phyloP scores from a whole-genome alignment of 2,888 invertebrate species.

The Crocallis elinguaria region DNA sequence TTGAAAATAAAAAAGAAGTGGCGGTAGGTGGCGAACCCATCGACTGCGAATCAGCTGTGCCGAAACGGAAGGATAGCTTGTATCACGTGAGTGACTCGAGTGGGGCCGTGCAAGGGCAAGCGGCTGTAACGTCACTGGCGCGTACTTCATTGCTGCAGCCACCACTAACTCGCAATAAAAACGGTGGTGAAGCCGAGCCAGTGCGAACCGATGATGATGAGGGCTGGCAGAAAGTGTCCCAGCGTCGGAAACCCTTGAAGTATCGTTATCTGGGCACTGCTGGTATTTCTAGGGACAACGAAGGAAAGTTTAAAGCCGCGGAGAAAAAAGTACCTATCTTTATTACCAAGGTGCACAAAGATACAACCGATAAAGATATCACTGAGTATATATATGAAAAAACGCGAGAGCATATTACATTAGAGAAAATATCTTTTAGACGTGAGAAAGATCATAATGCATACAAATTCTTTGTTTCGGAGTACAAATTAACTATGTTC shows the following conservation, averaged over 20 bases:
- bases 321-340: conserved; percentile 2
- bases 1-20: no score
- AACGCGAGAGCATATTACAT: not conserved
- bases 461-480: not conserved
- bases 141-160: no score
- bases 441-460: no score
- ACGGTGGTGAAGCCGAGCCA: not conserved
- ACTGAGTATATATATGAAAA: not conserved
- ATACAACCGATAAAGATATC: not conserved
- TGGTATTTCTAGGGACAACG: not conserved
- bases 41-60: no score
- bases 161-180: no score
- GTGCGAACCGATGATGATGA: not conserved
- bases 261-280: not conserved
- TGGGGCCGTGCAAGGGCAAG: no score
- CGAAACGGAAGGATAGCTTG: no score
- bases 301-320: not conserved
- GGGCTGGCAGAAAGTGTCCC: not conserved
- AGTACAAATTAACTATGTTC: not conserved
- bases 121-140: no score
- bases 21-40: no score
- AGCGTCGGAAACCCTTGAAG: not conserved
- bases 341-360: not conserved
- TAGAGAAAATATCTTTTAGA: not conserved
- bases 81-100: no score